These are phyloP conservation scores for Haliclystus octoradiatus DNA, from an alignment of 30 jellyfish, hydroid and myxozoan species.

Conservation along the genomic window DNA sequence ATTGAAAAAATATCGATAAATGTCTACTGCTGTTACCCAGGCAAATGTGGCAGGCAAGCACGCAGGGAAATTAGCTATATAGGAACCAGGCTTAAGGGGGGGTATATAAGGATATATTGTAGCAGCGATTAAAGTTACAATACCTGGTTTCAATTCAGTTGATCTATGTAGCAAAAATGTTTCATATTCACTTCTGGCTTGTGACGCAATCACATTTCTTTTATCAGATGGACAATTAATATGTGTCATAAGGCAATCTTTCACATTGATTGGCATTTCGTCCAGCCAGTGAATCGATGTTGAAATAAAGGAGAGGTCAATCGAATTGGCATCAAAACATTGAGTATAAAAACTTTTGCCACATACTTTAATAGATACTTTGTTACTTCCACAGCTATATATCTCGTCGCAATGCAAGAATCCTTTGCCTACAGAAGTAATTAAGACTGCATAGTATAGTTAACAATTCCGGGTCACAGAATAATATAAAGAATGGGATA, in stretches of 20 bases:
- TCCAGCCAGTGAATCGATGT: conserved; percentile 28
- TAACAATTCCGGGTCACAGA: no score
- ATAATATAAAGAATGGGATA: no score
- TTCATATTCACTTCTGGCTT: conserved; percentile 13
- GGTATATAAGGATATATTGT: no score
- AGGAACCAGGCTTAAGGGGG: no score
- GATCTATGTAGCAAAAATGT: not conserved
- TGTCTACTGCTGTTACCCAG: no score
- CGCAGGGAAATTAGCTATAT: no score
- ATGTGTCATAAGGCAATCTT: conserved; percentile 38
- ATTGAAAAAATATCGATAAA: no score
- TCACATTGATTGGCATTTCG: conserved; percentile 36
- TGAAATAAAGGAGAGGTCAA: not conserved
- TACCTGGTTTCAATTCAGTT: not conserved
- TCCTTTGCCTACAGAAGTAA: not conserved
- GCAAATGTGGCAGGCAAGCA: no score
- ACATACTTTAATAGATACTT: not conserved
- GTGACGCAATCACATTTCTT: conserved; percentile 13
- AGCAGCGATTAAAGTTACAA: no score
- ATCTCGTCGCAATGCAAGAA: not conserved
- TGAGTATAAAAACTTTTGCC: not conserved
- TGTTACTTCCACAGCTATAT: not conserved
- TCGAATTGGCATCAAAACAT: not conserved
- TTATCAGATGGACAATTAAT: conserved; percentile 19
- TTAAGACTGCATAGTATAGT: not conserved